A percentile compares a stretch with the other conserved stretches of the same genome.
phyloP scores from a whole-genome alignment of 2,797 vertebrate species.

The Falco rusticolus region DNA sequence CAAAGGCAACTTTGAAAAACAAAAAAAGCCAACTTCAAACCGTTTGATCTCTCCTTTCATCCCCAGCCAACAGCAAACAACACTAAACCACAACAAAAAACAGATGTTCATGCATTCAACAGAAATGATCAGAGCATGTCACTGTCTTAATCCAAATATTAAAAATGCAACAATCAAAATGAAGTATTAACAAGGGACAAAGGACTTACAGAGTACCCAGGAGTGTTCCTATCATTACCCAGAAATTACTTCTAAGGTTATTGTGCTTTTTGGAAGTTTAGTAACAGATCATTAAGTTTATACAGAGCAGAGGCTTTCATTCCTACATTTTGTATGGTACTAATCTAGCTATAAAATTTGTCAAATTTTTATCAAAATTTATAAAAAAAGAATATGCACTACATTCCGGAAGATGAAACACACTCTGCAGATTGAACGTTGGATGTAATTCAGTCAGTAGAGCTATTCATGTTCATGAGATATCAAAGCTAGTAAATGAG shows the following conservation, averaged over 20 bases:
- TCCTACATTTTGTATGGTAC: background rate
- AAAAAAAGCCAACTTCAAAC: slow-evolving; percentile 38
- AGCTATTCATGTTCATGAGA: background rate
- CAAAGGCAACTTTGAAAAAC: slow-evolving; percentile 48
- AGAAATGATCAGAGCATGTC: slow-evolving; percentile 54
- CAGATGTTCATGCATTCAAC: slow-evolving; percentile 35
- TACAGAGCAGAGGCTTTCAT: background rate
- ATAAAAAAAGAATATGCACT: slow-evolving; percentile 17
- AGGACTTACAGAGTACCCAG: background rate
- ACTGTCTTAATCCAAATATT: slow-evolving; percentile 54
- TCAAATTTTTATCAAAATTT: background rate
- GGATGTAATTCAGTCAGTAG: background rate
- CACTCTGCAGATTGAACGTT: background rate
- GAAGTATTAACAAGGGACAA: slow-evolving; percentile 44
- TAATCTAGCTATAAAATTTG: background rate
- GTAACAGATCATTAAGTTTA: background rate
- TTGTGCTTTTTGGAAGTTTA: slow-evolving; percentile 8
- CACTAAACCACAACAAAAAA: slow-evolving; percentile 40
- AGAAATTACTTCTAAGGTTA: background rate
- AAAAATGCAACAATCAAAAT: slow-evolving; percentile 63
- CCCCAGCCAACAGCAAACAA: slow-evolving; percentile 54
- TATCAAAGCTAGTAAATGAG: slow-evolving; percentile 16
- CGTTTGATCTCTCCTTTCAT: slow-evolving; percentile 56
- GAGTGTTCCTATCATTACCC: background rate
- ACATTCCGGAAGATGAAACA: background rate